phyloP scores from a whole-genome alignment of 2,888 invertebrate species.

The Leucozona laternaria region DNA sequence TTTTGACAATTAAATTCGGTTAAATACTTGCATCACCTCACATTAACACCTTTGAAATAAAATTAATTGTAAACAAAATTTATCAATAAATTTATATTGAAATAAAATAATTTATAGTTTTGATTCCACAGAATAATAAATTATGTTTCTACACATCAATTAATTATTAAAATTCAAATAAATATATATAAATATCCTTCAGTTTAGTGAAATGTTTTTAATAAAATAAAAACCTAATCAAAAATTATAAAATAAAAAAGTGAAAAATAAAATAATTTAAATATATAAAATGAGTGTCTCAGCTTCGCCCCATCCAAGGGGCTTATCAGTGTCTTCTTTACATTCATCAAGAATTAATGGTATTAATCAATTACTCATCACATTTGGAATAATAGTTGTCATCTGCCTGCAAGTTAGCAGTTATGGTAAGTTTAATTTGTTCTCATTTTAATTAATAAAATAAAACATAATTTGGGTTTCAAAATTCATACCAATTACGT shows the following conservation, averaged over 20 bases:
- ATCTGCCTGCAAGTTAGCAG: slow-evolving; percentile 77
- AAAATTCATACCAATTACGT: too few species aligned
- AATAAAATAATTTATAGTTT: too few species aligned
- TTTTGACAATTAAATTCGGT: too few species aligned
- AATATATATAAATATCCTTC: not conserved
- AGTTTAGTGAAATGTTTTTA: slow-evolving; percentile 31
- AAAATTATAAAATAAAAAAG: slow-evolving; percentile 9
- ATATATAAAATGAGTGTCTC: slow-evolving; percentile 80
- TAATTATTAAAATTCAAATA: not conserved
- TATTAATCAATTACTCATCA: slow-evolving; percentile 48
- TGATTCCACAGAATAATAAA: not conserved
- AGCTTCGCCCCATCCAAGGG: slow-evolving; percentile 77
- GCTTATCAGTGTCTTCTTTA: slow-evolving; percentile 33
- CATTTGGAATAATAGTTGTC: slow-evolving; percentile 74
- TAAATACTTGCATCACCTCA: too few species aligned
- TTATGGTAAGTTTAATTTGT: slow-evolving; percentile 78
- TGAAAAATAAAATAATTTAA: slow-evolving; percentile 52
- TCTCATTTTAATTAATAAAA: too few species aligned
- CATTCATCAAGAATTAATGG: slow-evolving; percentile 39
- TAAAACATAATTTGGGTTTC: too few species aligned
- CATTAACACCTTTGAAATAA: too few species aligned
- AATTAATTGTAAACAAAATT: too few species aligned
- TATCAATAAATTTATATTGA: too few species aligned
- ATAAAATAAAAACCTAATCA: slow-evolving; percentile 2
- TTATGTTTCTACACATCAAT: not conserved